Percentiles rank a stretch among this genome's conserved stretches.
Conservation (phyloP, 2,888 invertebrate genomes). For the Thalpophila matura region DNA sequence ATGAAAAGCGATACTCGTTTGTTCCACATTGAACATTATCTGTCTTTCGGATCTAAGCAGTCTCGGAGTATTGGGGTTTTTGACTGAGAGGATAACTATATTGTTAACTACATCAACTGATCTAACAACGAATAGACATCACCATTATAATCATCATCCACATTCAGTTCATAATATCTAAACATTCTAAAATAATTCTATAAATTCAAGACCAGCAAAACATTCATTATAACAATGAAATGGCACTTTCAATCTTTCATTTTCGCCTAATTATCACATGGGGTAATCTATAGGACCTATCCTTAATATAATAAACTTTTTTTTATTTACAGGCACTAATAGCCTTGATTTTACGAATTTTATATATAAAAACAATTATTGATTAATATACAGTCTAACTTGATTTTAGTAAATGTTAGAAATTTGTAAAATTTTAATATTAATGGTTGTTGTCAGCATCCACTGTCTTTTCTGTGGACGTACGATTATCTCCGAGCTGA, state of each 20-base stretch:
- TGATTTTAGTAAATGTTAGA: slow-evolving; percentile 54
- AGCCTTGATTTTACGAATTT: slow-evolving; percentile 51
- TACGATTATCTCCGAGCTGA: slow-evolving; percentile 77
- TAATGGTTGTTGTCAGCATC: slow-evolving; percentile 61
- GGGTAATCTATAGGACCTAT: slow-evolving; percentile 64
- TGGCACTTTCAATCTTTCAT: slow-evolving; percentile 82
- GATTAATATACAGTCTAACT: slow-evolving; percentile 61
- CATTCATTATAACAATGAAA: slow-evolving; percentile 68
- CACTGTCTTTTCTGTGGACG: slow-evolving; percentile 72
- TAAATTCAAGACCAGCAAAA: slow-evolving; percentile 54
- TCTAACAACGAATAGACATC: background rate
- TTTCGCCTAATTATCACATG: slow-evolving; percentile 83
- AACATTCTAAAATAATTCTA: slow-evolving; percentile 29
- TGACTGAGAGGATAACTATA: background rate
- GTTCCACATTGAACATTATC: no score
- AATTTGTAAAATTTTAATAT: slow-evolving; percentile 42
- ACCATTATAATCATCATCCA: slow-evolving; percentile 16
- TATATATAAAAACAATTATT: slow-evolving; percentile 57
- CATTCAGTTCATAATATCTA: slow-evolving; percentile 43
- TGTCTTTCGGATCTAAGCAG: background rate
- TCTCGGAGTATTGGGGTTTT: background rate
- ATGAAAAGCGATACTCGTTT: no score
- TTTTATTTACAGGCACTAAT: slow-evolving; percentile 49
- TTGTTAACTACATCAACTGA: background rate
- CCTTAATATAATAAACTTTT: slow-evolving; percentile 46